A percentile compares a stretch with the other conserved stretches of the same genome.
phyloP scores from a whole-genome alignment of 1,140 invertebrate species.

The Drosophila orosa region DNA sequence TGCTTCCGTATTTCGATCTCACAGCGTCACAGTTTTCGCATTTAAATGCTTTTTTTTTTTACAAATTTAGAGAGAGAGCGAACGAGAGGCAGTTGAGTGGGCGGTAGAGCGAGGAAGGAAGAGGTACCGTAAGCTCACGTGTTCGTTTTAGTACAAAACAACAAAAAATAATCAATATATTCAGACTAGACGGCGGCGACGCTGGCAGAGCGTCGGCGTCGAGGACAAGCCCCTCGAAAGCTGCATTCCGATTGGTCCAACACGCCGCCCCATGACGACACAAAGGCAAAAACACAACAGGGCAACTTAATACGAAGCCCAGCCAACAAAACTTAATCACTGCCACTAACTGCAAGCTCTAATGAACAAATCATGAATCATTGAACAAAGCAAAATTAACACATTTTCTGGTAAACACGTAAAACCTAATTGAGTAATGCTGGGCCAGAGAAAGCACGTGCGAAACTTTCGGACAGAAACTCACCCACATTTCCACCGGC shows the following conservation, averaged over 20 bases:
- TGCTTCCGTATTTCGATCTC: conserved; percentile 52
- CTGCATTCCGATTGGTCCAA: conserved; percentile 55
- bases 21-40: conserved; percentile 35
- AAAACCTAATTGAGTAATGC: conserved; percentile 4
- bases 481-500: conserved; percentile 19
- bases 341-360: not conserved
- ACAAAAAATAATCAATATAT: conserved; percentile 28
- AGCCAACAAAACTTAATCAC: not conserved
- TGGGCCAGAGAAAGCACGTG: conserved; percentile 11
- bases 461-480: not conserved
- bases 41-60: conserved; percentile 39
- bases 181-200: conserved; percentile 18
- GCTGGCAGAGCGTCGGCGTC: conserved; percentile 13
- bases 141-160: conserved; percentile 5
- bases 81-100: not conserved
- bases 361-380: conserved; percentile 2
- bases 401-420: conserved; percentile 2
- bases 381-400: not conserved
- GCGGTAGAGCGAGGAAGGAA: not conserved
- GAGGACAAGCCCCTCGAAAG: conserved; percentile 68
- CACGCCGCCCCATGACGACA: conserved; percentile 31
- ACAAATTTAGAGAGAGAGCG: not conserved
- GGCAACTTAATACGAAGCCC: conserved; percentile 1
- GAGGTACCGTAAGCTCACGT: conserved; percentile 20
- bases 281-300: conserved; percentile 25